Conservation (phyloP, 2,888 invertebrate species). For the Pristionchus mayeri region DNA sequence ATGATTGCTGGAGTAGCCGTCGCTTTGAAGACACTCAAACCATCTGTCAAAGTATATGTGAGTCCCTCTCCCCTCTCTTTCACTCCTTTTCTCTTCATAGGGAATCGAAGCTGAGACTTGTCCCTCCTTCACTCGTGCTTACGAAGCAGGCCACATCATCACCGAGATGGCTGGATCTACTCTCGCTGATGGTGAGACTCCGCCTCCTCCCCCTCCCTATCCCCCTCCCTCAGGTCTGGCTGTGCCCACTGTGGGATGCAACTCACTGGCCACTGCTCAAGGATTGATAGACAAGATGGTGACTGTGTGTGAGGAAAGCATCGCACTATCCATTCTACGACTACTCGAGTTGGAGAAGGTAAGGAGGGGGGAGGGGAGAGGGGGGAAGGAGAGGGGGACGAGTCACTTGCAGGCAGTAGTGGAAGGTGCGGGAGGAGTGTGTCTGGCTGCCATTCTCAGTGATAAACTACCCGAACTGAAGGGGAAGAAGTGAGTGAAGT, state of each 20-base stretch:
- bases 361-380: not conserved
- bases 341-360: constrained; percentile 77
- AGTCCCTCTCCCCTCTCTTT: constrained; percentile 76
- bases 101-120: constrained; percentile 94
- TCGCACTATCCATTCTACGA: constrained; percentile 79
- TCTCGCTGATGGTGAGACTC: constrained; percentile 85
- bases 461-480: constrained; percentile 86
- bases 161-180: constrained; percentile 84
- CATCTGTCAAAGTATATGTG: constrained; percentile 89
- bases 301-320: constrained; percentile 78
- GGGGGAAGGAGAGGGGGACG: not conserved
- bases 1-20: constrained; percentile 90
- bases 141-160: constrained; percentile 84
- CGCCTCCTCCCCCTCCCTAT: not conserved
- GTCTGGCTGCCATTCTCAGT: constrained; percentile 88
- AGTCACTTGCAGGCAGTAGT: constrained; percentile 83
- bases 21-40: constrained; percentile 89
- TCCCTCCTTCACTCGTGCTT: constrained; percentile 87
- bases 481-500: constrained; percentile 80
- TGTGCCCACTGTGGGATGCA: constrained; percentile 89
- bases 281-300: constrained; percentile 82
- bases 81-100: constrained; percentile 67
- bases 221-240: constrained; percentile 81
- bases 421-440: constrained; percentile 91
- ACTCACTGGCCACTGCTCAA: constrained; percentile 86